Evolutionary conservation across 2,797 vertebrate species (phyloP), one percentile per base, ranked within the genome.

Genomic region (Chaunax sp.): DNA sequence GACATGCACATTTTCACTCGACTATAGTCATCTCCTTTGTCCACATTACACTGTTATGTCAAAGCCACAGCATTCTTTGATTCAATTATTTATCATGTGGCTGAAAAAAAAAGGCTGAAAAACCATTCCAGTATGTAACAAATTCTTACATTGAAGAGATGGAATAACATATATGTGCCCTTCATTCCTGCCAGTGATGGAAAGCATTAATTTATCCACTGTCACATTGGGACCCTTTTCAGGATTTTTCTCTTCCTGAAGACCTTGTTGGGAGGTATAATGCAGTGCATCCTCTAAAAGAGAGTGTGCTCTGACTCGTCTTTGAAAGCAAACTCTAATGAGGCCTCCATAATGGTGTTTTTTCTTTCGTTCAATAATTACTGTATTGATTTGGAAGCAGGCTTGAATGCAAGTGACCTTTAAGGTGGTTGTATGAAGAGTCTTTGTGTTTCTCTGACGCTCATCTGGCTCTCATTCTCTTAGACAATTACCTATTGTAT

Each of bases 341-440:
- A 76, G 71, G 40, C 60, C 70, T 54, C 45, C 64, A 49, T 75
- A 77, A 76, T 45, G 3, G 52, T 54, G 59, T 63, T 57, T 68
- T 78, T 81, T 77, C 83, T 14, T 3, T 14, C 10, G 35, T 82
- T 78, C 75, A 74, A 44, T 86, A 78, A 83, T 84, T 72, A 77
- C 76, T 61, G 47, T 72, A 83, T 80, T 80, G 80, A 72, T 74
- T 71, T 47, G 26, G 69, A 78, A 75, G 80, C 78, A 68, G 38
- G 44, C 52, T 57, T 68, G 59, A 76, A 68, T 76, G 45, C 59
- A 23, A 15, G 20, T 78, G 63, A 75, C 69, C 74, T 81, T 67
- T 0, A 0, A 74, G 14, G 30, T 20, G 7, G 54, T 70, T 56
- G 18, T 71, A 43, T 45, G 15, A 60, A 63, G 26, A 72, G 10